phyloP scores from a whole-genome alignment of 2,888 invertebrate species.

The Acanthopleura granulata region DNA sequence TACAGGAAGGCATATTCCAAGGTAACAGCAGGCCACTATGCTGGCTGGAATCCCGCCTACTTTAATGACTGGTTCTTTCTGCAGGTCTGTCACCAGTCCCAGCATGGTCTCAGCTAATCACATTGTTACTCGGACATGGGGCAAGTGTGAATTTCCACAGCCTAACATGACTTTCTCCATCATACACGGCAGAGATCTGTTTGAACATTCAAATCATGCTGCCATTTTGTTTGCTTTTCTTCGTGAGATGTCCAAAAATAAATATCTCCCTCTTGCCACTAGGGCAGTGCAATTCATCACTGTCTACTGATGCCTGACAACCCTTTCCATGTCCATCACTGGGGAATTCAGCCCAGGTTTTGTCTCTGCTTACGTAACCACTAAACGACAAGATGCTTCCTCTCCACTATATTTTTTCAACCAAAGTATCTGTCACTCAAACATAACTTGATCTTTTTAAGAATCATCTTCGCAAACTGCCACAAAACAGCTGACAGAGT shows the following conservation, averaged over 20 bases:
- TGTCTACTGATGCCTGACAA: background rate
- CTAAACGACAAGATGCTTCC: no score
- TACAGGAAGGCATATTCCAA: no score
- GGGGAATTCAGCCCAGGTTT: background rate
- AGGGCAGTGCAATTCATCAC: background rate
- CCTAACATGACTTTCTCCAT: background rate
- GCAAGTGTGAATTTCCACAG: background rate
- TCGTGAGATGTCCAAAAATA: background rate
- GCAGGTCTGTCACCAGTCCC: no score
- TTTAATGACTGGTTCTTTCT: no score
- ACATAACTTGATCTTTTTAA: no score
- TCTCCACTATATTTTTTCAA: no score
- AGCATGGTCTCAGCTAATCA: background rate
- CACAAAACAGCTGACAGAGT: no score
- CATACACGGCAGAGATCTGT: background rate
- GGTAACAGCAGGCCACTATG: no score
- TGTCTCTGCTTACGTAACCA: no score
- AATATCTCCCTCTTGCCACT: background rate
- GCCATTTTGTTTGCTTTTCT: slow-evolving; percentile 7
- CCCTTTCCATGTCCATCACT: background rate
- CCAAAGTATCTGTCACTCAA: no score
- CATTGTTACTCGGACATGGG: background rate
- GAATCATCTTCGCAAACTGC: no score
- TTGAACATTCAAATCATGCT: background rate
- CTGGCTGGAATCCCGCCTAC: no score